Base-by-base conservation (phyloP, 2,113 vertebrate genomes). In the Anarhynchus alexandrinus region DNA sequence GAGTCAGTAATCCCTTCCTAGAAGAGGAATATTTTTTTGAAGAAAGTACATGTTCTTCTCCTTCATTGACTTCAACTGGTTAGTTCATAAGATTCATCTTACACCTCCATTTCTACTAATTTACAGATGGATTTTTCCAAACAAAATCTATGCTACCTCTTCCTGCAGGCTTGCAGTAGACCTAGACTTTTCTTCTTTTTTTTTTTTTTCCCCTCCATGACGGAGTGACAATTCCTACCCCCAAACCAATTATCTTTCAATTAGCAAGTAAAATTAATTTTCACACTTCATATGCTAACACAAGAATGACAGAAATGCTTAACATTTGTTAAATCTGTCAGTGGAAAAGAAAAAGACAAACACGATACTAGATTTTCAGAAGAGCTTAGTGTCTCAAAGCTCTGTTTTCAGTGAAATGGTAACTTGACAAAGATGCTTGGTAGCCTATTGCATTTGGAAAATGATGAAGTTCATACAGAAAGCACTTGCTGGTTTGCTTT, bases 181-280 rank as follows among this genome's bases (percentile, higher is more conserved):
- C 49, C 49, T 23, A 51, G 49, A 51, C 22, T 47, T 65, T 71
- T 52, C 29, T 27, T 64, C 12, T 17, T 43, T 30, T 29, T 47
- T 36, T 26, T 4, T 49, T 34, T 59, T 38, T 11, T 30, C 26
- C 40, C 11, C 40, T 74, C 34, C 73, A 36, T 78, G 12, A 62
- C 62, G 65, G 65, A 88, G 19, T 90, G 79, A 94, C 72, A 95
- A 61, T 96, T 97, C 52, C 25, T 93, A 94, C 84, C 73, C 62
- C 34, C 49, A 95, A 95, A 93, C 21, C 52, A 95, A 87, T 95
- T 97, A 95, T 83, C 85, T 94, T 97, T 88, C 47, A 90, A 95
- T 97, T 97, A 98, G 86, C 82, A 98, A 91, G 86, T 91, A 86
- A 97, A 97, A 96, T 94, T 69, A 95, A 92, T 97, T 97, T 97